Evolutionary conservation across 2,888 invertebrate genomes (phyloP), one percentile per base, ranked within the genome.

Genomic region (Pheosia tremula): DNA sequence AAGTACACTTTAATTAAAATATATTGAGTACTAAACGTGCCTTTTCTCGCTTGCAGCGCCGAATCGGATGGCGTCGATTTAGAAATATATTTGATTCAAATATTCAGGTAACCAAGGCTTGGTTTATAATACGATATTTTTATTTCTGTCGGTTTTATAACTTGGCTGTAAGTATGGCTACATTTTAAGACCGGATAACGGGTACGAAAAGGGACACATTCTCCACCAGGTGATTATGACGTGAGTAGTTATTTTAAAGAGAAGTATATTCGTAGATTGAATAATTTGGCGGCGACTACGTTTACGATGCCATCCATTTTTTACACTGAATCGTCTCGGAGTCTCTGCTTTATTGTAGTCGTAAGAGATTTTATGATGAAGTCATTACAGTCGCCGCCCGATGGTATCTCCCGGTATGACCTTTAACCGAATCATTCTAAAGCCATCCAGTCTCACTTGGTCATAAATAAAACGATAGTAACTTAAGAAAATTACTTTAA

Each of bases 21-120:
- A 85, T 83, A 87, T 82, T 80, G 80, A 74, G 81, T 78, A 82
- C 82, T 85, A 80, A 84, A 84, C 71, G 80, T 81, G 87, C 86
- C 85, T 86, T 77, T 87, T 86, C 83, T 82, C 81, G 84, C 83
- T 85, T 79, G 71, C 57, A n/a, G 68, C 78, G 79, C 75, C 84
- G 87, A 82, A 85, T 83, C 80, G 80, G 75, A 80, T 80, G 78
- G 63, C 75, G 75, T 79, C 80, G 80, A 86, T 86, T 82, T 85
- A 84, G 75, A 84, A 81, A 83, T 79, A 81, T 84, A 84, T 85
- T 81, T 80, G 80, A 84, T 81, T 79, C 75, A 79, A 81, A 80
- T 84, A 84, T 84, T 79, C 78, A 84, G 83, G 85, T 84, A 85
- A 85, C 82, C 74, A 61, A 75, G 77, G 68, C 74, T 78, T 74